Conservation (phyloP, 2,888 invertebrate species). For the Fabriciana adippe region DNA sequence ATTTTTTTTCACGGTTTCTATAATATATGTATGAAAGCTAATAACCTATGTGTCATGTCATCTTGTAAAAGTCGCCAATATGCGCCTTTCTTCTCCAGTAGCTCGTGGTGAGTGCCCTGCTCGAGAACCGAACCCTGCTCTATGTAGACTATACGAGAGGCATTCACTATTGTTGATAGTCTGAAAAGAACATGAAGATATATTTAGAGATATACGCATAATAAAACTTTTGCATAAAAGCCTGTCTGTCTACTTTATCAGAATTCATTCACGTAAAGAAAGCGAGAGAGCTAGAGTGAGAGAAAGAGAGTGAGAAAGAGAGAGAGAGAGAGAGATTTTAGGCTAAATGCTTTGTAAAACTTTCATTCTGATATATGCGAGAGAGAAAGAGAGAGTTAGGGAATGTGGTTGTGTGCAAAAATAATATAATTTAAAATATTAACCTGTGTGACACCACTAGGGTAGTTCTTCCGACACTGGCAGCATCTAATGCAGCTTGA, state of each 20-base stretch:
- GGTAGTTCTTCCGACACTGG: conserved; percentile 87
- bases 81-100: conserved; percentile 83
- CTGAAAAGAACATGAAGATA: conserved; percentile 49
- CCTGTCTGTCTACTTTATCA: neutral
- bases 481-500: conserved; percentile 85
- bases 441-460: conserved; percentile 87
- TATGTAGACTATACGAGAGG: conserved; percentile 86
- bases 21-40: neutral
- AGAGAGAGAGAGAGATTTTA: too few species aligned
- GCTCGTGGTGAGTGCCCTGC: conserved; percentile 86
- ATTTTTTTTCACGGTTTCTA: too few species aligned
- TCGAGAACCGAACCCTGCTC: conserved; percentile 87
- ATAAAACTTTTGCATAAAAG: neutral
- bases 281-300: too few species aligned
- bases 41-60: conserved; percentile 74
- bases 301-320: too few species aligned
- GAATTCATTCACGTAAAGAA: too few species aligned
- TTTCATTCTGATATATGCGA: too few species aligned
- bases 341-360: too few species aligned
- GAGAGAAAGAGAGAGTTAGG: too few species aligned
- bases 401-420: too few species aligned
- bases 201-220: neutral
- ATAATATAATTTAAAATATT: neutral
- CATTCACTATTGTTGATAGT: conserved; percentile 86
- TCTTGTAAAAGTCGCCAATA: conserved; percentile 86